Base-by-base conservation (phyloP, 2,113 vertebrate species). In the Anarhynchus alexandrinus region DNA sequence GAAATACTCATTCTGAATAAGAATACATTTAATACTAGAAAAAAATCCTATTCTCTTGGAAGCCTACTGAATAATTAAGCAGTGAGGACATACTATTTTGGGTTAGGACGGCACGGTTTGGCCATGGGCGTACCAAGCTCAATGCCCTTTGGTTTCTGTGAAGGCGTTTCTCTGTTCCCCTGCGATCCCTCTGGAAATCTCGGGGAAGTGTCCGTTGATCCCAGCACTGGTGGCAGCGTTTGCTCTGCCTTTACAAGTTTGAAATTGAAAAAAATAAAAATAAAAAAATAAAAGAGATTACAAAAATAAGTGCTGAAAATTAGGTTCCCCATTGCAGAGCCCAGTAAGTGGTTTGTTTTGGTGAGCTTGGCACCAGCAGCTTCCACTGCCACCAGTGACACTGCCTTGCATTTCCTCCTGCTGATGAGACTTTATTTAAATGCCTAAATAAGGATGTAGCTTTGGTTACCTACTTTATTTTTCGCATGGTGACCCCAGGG, bases 81-180 rank as follows among this genome's bases (percentile, higher is more conserved):
- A 27, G 65, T 45, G 54, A 19, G 26, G 9, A 42, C 30, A 0
- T 32, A 9, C n/a, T 59, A 5, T 55, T 81, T 52, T 4, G 11
- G 52, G 67, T 36, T 22, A n/a, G 51, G 30, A 47, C 32, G 65
- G 62, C 30, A 8, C 0, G 2, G n/a, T 25, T 72, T 58, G 57
- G 43, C 58, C 17, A 6, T 2, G 10, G 27, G 15, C 2, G 1
- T 15, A 1, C 3, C 0, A 18, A 18, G 26, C 9, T 49, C 17
- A 15, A 1, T 2, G 19, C 8, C 25, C 43, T 8, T 40, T 12
- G 57, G 20, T 26, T 43, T 49, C 64, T 8, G 40, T 6, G 52
- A 32, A 51, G 45, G 10, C 2, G 1, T n/a, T 59, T 32, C 18
- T 27, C 10, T 3, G 4, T 36, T 32, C 15, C 49, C 1, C 0